phyloP scores from a whole-genome alignment of 2,113 vertebrate genomes.

The Electrona antarctica region DNA sequence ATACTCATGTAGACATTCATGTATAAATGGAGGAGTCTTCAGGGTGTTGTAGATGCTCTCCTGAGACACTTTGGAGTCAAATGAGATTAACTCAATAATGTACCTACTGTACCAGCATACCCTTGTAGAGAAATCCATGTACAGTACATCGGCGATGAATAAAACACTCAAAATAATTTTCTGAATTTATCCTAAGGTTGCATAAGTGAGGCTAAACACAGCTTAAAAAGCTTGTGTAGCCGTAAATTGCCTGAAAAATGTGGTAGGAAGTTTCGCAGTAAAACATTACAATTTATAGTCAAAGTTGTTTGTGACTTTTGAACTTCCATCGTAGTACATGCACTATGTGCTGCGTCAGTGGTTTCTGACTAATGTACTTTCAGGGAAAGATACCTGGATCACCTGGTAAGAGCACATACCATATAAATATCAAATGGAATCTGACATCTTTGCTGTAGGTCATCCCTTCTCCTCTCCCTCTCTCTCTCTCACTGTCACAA shows the following conservation, averaged over 20 bases:
- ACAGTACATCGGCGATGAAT: not conserved
- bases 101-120: not conserved
- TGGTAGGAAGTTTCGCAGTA: not conserved
- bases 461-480: not conserved
- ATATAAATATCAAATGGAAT: no score
- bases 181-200: not conserved
- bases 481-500: not conserved
- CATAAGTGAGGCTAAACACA: not conserved
- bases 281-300: not conserved
- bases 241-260: constrained; percentile 1
- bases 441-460: not conserved
- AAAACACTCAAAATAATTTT: not conserved
- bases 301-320: not conserved
- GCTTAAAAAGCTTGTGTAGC: not conserved
- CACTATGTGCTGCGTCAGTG: not conserved
- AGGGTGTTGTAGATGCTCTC: not conserved
- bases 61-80: constrained; percentile 8
- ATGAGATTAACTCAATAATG: not conserved
- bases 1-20: not conserved
- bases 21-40: not conserved
- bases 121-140: constrained; percentile 19
- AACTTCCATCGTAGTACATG: not conserved
- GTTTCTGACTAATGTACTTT: not conserved
- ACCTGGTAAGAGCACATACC: not conserved
- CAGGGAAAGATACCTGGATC: not conserved